Percentiles rank a stretch among this genome's conserved stretches.
Evolutionary conservation across 2,888 invertebrate genomes (phyloP).

Genomic region (Polyommatus icarus): DNA sequence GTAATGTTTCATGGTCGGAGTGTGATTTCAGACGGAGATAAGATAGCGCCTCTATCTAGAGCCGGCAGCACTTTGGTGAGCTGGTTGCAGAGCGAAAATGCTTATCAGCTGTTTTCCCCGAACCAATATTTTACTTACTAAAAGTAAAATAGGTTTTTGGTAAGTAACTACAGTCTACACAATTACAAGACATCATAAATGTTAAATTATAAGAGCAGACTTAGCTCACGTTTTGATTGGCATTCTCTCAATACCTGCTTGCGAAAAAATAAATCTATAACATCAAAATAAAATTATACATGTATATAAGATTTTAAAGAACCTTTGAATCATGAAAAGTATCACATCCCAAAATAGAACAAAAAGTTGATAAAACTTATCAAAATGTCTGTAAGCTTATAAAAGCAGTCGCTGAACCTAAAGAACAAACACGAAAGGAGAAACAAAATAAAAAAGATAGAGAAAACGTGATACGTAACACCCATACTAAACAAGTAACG

Average conservation of each 20-base stretch:
- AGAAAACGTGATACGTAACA: slow-evolving; percentile 12
- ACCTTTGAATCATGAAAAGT: not conserved
- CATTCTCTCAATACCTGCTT: not conserved
- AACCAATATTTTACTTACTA: slow-evolving; percentile 6
- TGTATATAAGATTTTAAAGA: not conserved
- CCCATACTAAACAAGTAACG: not conserved
- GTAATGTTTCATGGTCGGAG: slow-evolving; percentile 20
- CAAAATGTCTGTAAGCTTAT: not conserved
- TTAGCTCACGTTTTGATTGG: not conserved
- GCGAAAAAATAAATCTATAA: not conserved
- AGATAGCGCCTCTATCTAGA: slow-evolving; percentile 21
- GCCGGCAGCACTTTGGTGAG: slow-evolving; percentile 3
- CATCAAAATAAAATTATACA: not conserved
- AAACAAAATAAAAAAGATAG: slow-evolving; percentile 13
- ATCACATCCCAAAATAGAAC: not conserved
- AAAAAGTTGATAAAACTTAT: not conserved
- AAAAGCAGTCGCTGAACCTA: not conserved
- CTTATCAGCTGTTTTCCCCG: slow-evolving; percentile 1
- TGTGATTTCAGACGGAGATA: slow-evolving; percentile 20
- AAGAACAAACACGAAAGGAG: not conserved
- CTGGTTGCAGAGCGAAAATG: slow-evolving; percentile 8
- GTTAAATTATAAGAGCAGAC: not conserved
- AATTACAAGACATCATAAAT: not conserved
- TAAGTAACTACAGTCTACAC: too few relatives aligned
- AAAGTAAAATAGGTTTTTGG: not conserved